Evolutionary conservation across 2,113 vertebrate genomes (phyloP).

Genomic region (Pogonocichla stellata): DNA sequence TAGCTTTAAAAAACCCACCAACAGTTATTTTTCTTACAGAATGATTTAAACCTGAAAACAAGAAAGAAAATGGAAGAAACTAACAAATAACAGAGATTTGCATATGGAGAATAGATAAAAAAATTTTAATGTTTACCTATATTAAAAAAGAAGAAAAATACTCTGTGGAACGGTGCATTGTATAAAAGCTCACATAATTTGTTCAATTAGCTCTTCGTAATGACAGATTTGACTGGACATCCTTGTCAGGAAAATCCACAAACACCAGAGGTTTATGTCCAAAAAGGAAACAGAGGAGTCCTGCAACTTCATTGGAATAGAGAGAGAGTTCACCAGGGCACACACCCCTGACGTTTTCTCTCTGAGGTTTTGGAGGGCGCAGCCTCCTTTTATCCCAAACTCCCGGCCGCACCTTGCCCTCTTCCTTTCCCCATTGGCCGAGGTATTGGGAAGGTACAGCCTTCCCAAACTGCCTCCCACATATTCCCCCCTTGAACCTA

Average conservation of each 20-base stretch:
- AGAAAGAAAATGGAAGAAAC: neutral
- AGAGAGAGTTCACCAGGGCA: neutral
- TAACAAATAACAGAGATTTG: neutral
- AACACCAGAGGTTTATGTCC: neutral
- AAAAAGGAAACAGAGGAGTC: neutral
- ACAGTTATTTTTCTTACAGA: neutral
- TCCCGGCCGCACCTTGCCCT: too few species aligned
- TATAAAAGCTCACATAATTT: neutral
- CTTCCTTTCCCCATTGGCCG: too few species aligned
- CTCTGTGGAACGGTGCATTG: neutral
- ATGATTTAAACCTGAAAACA: neutral
- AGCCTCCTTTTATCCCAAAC: neutral
- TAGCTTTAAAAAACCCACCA: neutral
- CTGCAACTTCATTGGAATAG: rapidly evolving
- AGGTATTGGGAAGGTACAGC: too few species aligned
- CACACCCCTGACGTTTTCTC: rapidly evolving
- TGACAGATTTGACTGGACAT: neutral
- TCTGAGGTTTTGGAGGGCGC: rapidly evolving
- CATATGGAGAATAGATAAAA: neutral
- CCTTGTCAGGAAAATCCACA: neutral
- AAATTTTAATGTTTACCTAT: neutral
- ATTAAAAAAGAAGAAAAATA: neutral
- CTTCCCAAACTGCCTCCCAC: too few species aligned
- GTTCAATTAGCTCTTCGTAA: neutral
- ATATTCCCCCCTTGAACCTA: neutral